Evolutionary conservation across 1,140 invertebrate genomes (phyloP).

Genomic region (Rhizoglyphus robini): DNA sequence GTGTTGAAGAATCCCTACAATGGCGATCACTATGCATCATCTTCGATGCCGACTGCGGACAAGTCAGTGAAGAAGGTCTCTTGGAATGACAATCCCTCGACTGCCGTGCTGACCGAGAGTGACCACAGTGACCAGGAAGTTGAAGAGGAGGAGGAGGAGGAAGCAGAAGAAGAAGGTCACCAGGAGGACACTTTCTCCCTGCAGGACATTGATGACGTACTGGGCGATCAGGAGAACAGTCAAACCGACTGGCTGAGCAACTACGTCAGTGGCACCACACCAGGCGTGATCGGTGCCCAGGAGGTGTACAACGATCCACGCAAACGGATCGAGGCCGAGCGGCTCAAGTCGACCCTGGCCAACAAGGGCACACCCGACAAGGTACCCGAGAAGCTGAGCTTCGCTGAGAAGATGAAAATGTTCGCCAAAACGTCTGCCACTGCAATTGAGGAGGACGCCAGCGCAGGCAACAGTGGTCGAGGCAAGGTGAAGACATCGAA

Average conservation of each 20-base stretch:
- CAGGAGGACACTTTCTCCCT: conserved; percentile 23
- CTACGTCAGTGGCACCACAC: conserved; percentile 41
- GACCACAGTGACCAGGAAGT: conserved; percentile 17
- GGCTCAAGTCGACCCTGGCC: conserved; percentile 38
- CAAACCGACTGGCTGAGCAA: conserved; percentile 7
- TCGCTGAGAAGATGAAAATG: conserved; percentile 95
- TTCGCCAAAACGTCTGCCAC: conserved; percentile 51
- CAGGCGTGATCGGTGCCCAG: conserved; percentile 82
- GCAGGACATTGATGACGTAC: conserved; percentile 29
- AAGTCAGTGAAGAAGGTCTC: conserved; percentile 29
- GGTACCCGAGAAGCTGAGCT: conserved; percentile 67
- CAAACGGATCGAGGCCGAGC: conserved; percentile 56
- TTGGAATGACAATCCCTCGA: conserved; percentile 27
- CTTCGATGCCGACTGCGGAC: neutral
- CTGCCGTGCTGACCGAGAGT: neutral
- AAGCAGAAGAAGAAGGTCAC: neutral
- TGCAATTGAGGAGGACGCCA: conserved; percentile 56
- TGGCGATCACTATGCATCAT: neutral
- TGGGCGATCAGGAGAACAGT: conserved; percentile 11
- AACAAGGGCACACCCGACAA: conserved; percentile 46
- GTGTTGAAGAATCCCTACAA: neutral
- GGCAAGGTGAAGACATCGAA: conserved; percentile 86
- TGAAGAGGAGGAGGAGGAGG: neutral
- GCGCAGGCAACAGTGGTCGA: too few relatives aligned
- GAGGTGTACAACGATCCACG: conserved; percentile 84